Base-by-base conservation (phyloP, 2,113 vertebrate species). In the Rana temporaria region DNA sequence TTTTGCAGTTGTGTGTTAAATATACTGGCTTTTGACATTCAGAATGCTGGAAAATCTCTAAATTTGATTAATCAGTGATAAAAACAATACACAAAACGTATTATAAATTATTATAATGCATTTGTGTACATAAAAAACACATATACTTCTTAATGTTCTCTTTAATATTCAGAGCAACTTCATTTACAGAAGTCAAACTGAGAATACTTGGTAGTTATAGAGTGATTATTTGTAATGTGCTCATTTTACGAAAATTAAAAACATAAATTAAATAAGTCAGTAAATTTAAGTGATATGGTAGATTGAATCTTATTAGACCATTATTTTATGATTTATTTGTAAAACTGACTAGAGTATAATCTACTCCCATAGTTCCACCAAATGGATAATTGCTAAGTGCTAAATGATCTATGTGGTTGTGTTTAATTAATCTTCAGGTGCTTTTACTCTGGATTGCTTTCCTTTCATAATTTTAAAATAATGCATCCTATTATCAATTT, bases 201-300 rank as follows among this genome's bases (percentile, higher is more conserved):
- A 70, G 78, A 69, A 80, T 80, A 62, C 42, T 80, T 80, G 66
- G 66, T 80, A 80, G 78, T 80, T 80, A 80, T 70, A 32, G 70
- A 67, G 20, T 60, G 32, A 70, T 80, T 80, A 69, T 80, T 80
- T 70, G 66, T 80, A 80, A 79, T 79, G 48, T 67, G 63, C 64
- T 67, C 55, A 69, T 38, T 22, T 70, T 60, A 70, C 1, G 66
- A 80, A 80, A 80, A 80, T 80, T 69, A 70, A 80, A 80, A 80
- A 80, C 78, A 80, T 80, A 80, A 80, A 80, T 80, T 80, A 80
- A 79, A 79, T 79, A 79, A 66, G 60, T 78, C 66, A 57, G 55
- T 55, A 69, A 70, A 53, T 64, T 52, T 65, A 52, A 80, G 55
- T 70, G 78, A 55, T 62, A 70, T 80, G 78, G 56, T 69, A 70